A percentile compares a stretch with the other conserved stretches of the same genome.
These are phyloP conservation scores for Passer domesticus DNA, from an alignment of 2,113 vertebrate species.

Conservation along the genomic window DNA sequence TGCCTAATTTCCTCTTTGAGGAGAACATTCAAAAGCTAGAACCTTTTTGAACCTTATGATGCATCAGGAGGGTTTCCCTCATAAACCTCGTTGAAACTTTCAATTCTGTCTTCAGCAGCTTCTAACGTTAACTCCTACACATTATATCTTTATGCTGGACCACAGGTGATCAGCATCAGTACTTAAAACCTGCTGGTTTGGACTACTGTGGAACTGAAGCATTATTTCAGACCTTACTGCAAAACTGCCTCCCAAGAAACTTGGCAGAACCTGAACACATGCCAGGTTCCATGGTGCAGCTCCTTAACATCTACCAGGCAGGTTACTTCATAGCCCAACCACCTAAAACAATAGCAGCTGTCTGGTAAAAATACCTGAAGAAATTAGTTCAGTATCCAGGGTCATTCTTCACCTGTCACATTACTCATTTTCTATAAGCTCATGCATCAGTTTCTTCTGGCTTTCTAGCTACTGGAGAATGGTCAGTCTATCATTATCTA, in stretches of 20 bases:
- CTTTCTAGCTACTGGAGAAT: background rate
- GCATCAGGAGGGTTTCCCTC: background rate
- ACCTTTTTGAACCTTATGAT: background rate
- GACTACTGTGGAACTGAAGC: fast-evolving
- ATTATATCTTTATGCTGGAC: background rate
- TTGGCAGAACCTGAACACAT: fast-evolving
- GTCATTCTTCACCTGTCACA: background rate
- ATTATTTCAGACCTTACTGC: background rate
- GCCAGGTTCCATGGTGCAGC: fast-evolving
- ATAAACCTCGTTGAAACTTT: background rate
- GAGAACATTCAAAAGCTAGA: background rate
- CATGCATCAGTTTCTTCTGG: background rate
- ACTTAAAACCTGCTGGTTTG: background rate
- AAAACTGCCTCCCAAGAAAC: background rate
- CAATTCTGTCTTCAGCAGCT: background rate
- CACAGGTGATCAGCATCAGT: background rate
- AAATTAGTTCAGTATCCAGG: background rate
- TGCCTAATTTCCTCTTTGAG: background rate
- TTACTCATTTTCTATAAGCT: background rate
- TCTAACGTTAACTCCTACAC: background rate
- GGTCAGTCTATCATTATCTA: background rate
- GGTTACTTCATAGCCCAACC: background rate
- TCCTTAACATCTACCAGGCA: background rate
- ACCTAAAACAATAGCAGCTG: background rate
- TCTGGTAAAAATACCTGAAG: background rate